Evolutionary conservation across 1,140 invertebrate species (phyloP).

Genomic region (Euwallacea similis): DNA sequence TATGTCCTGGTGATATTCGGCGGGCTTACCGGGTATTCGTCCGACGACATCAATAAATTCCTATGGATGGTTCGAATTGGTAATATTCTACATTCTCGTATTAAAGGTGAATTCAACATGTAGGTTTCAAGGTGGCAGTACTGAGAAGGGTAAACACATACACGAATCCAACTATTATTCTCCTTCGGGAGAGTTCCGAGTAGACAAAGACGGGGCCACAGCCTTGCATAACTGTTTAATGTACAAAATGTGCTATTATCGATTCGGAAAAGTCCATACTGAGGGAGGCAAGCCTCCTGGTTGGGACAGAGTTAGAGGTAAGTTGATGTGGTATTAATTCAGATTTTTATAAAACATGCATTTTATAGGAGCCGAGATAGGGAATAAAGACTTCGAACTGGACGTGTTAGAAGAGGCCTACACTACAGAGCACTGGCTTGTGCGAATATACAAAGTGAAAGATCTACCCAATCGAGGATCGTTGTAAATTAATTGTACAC

Average conservation of each 20-base stretch:
- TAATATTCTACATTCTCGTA: conserved; percentile 9
- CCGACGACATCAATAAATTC: conserved; percentile 98
- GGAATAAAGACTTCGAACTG: conserved; percentile 93
- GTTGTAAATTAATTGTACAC: conserved; percentile 9
- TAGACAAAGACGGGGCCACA: conserved; percentile 92
- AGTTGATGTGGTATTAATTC: background rate
- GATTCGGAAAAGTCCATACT: conserved; percentile 92
- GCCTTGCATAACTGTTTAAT: conserved; percentile 97
- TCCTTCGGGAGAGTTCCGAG: conserved; percentile 88
- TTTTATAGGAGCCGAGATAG: conserved; percentile 76
- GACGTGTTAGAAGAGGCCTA: conserved; percentile 93
- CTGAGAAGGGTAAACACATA: conserved; percentile 90
- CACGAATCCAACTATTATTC: conserved; percentile 97
- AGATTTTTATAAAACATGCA: background rate
- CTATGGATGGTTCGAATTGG: conserved; percentile 98
- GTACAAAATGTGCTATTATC: conserved; percentile 98
- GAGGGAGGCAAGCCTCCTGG: conserved; percentile 88
- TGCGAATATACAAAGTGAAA: conserved; percentile 94
- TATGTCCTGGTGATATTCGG: conserved; percentile 99
- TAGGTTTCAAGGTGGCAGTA: conserved; percentile 72
- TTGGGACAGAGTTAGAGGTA: conserved; percentile 81
- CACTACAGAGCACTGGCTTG: conserved; percentile 94
- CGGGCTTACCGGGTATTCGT: conserved; percentile 96
- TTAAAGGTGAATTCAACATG: background rate
- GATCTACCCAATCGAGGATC: conserved; percentile 79